phyloP scores from a whole-genome alignment of 2,797 vertebrate genomes.

The Rhabdophis nuchalis region DNA sequence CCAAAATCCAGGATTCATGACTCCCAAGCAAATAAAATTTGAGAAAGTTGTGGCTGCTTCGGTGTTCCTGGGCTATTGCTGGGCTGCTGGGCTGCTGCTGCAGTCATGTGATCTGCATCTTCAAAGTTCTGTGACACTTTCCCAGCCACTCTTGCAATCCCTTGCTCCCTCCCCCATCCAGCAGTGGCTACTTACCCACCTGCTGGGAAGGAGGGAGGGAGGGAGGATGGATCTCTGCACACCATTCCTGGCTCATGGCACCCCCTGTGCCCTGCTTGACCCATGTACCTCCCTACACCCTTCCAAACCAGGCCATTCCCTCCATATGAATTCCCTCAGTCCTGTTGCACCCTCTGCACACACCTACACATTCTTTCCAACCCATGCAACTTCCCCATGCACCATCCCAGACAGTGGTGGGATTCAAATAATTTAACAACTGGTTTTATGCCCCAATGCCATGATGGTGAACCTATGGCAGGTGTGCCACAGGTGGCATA shows the following conservation, averaged over 20 bases:
- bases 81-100: neutral
- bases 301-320: neutral
- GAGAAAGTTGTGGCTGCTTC: neutral
- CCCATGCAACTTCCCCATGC: neutral
- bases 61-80: neutral
- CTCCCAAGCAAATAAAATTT: neutral
- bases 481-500: no score
- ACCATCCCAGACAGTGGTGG: neutral
- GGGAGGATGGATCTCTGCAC: neutral
- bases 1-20: neutral
- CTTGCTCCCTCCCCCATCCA: neutral
- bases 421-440: no score
- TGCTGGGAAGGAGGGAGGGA: neutral
- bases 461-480: no score
- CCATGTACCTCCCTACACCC: neutral
- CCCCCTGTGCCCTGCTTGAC: neutral
- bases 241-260: neutral
- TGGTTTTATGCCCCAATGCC: no score
- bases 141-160: neutral
- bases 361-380: neutral
- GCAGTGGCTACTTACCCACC: neutral
- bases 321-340: neutral
- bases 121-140: neutral
- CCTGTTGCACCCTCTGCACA: neutral
- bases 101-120: neutral